Base-by-base conservation (phyloP, 2,113 vertebrate species). In the Ia io region DNA sequence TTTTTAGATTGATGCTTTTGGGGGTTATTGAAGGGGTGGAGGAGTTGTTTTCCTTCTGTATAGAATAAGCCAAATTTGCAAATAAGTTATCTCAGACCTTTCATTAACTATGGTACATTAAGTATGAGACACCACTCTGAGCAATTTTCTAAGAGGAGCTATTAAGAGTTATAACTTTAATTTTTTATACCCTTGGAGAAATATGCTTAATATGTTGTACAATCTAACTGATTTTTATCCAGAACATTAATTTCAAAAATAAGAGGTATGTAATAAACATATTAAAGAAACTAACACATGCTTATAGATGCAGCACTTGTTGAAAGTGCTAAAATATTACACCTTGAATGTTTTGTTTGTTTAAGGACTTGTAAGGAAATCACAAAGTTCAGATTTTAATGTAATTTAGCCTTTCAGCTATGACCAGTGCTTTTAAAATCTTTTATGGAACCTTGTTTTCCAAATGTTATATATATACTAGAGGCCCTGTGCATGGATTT, bases 241-340 rank as follows among this genome's bases (percentile, higher is more conserved):
- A 93, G 40, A 42, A 35, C 20, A 94, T 74, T 78, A 90, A 47
- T 84, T 88, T 73, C 3, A 77, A 96, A 87, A 88, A 69, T 16
- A 88, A 67, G 25, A 73, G 3, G 2, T 47, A 47, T 53, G 20
- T 83, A 73, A 71, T 37, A 40, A 61, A 61, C 12, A 53, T 80
- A 56, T 53, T 61, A 93, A 73, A 59, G 42, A 65, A 80, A 69
- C 1, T 25, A 90, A 59, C 20, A 23, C 12, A 22, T 25, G 6
- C 47, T 84, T 61, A 63, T 35, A 10, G 83, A 47, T 69, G 18
- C 63, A 47, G 5, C 14, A 37, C 16, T n/a, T 53, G 69, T 83
- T 77, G 23, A 77, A 77, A 93, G 17, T n/a, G 53, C 25, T 53
- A 61, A 78, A 67, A 90, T 67, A 82, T 25, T 70, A n/a, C 87